Evolutionary conservation across 2,797 vertebrate genomes (phyloP).

Genomic region (Meda fulgida): DNA sequence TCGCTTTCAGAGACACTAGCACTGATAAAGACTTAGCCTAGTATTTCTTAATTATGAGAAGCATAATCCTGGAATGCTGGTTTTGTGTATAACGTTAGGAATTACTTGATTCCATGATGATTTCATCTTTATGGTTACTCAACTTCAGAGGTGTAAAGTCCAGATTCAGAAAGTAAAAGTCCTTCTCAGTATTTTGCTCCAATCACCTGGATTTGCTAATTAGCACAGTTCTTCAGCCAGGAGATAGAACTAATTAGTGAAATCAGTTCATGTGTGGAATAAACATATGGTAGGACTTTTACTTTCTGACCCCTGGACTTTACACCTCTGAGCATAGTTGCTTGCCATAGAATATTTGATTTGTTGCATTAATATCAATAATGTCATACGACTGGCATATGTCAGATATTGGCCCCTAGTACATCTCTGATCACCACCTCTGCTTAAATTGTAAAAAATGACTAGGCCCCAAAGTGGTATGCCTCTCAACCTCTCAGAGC

Average conservation of each 20-base stretch:
- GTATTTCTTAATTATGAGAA: neutral
- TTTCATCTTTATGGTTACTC: neutral
- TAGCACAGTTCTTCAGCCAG: too few species aligned
- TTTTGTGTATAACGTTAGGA: constrained; percentile 11
- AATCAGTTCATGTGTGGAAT: too few species aligned
- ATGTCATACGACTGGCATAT: neutral
- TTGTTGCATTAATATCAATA: neutral
- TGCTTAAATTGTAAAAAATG: constrained; percentile 46
- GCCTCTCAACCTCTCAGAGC: constrained; percentile 18
- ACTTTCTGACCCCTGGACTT: too few species aligned
- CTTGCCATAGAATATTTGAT: neutral
- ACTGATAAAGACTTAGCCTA: constrained; percentile 1
- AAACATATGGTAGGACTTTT: too few species aligned
- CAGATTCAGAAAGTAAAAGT: too few species aligned
- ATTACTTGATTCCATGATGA: neutral
- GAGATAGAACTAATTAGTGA: too few species aligned
- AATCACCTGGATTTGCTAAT: too few species aligned
- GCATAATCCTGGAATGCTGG: neutral
- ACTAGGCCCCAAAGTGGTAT: neutral
- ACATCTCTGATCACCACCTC: constrained; percentile 4
- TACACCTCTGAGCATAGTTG: too few species aligned
- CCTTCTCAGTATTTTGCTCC: too few species aligned
- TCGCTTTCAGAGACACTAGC: constrained; percentile 26
- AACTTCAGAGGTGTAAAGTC: too few species aligned
- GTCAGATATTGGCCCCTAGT: constrained; percentile 1